These are phyloP conservation scores for Promerops cafer DNA, from an alignment of 2,113 vertebrate species.

Conservation along the genomic window DNA sequence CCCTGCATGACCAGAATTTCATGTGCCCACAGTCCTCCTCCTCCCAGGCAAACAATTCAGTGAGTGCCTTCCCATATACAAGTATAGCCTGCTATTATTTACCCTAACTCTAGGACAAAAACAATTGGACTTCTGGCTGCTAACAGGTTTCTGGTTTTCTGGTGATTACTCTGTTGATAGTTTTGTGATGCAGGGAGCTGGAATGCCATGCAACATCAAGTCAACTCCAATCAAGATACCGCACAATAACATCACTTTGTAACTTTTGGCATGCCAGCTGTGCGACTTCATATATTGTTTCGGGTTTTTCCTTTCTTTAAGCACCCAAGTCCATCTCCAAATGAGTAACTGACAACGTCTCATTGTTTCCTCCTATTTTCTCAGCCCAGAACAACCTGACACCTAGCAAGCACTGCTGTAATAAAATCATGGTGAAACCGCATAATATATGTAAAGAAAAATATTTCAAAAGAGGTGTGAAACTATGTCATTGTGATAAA, in stretches of 20 bases:
- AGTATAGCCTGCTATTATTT: neutral
- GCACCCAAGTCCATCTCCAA: neutral
- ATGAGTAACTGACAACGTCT: neutral
- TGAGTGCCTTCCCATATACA: neutral
- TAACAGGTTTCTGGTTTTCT: neutral
- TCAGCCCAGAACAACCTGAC: neutral
- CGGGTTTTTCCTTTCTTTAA: neutral
- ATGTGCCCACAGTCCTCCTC: neutral
- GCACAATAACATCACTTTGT: neutral
- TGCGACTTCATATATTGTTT: neutral
- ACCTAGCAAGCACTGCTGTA: neutral
- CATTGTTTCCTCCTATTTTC: neutral
- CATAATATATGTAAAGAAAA: neutral
- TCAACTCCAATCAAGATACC: neutral
- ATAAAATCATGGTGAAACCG: neutral
- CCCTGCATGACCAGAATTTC: neutral
- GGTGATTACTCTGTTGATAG: neutral
- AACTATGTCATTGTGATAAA: constrained; percentile 10
- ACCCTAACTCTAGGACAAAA: neutral
- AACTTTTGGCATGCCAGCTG: neutral
- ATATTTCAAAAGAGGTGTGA: constrained; percentile 28
- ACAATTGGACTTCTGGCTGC: neutral
- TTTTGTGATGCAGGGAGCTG: neutral
- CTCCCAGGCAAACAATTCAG: neutral
- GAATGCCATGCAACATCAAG: neutral